Percentiles rank a stretch among this genome's conserved stretches.
Evolutionary conservation across 2,888 invertebrate genomes (phyloP).

Genomic region (Esperia sulphurella): DNA sequence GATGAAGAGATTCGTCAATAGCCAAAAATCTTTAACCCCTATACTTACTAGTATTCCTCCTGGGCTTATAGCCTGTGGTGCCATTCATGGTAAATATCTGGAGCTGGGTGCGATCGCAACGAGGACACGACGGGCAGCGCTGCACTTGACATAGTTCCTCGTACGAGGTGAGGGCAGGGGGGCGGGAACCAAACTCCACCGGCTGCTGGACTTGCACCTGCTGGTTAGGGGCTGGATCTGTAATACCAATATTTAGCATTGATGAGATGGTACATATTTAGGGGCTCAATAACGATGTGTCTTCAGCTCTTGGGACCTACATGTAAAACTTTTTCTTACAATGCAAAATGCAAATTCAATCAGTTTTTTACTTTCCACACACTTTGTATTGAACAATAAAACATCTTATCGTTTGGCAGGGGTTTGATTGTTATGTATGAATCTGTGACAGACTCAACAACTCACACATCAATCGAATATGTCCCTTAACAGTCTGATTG

Average conservation of each 20-base stretch:
- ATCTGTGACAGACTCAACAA: too few relatives aligned
- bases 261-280: too few relatives aligned
- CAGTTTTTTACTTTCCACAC: too few relatives aligned
- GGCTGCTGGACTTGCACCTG: constrained; percentile 48
- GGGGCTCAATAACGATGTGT: too few relatives aligned
- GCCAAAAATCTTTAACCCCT: too few relatives aligned
- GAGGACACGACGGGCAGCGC: constrained; percentile 64
- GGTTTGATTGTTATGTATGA: too few relatives aligned
- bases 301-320: too few relatives aligned
- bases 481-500: constrained; percentile 87
- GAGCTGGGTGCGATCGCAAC: constrained; percentile 61
- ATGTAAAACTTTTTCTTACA: too few relatives aligned
- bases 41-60: constrained; percentile 59
- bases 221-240: constrained; percentile 57
- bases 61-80: constrained; percentile 68
- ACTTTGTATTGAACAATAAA: too few relatives aligned
- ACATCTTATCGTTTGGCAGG: too few relatives aligned
- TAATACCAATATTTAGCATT: not conserved
- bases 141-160: constrained; percentile 70
- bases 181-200: constrained; percentile 61
- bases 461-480: constrained; percentile 57
- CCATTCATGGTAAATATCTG: constrained; percentile 73
- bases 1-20: too few relatives aligned
- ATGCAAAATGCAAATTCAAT: too few relatives aligned
- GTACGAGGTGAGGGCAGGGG: constrained; percentile 61